Base-by-base conservation (phyloP, 2,888 invertebrate genomes). In the Dasypogon diadema region DNA sequence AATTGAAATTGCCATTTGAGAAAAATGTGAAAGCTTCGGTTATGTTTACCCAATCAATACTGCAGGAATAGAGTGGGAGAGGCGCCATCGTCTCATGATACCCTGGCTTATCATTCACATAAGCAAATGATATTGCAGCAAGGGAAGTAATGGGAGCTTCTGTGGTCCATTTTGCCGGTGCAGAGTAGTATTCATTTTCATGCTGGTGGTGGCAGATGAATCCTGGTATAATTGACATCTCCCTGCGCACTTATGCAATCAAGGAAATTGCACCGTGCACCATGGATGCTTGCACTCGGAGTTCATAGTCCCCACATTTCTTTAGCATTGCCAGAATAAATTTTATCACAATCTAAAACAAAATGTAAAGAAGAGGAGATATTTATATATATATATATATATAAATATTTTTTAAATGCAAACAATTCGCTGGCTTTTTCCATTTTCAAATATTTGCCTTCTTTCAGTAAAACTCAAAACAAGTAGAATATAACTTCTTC, bases 201-300 rank as follows among this genome's bases (percentile, higher is more conserved):
- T 48, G 16, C 12, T 21, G 12, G 51, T 4, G 51, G 21, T 21
- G 21, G 51, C n/a, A n/a, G n/a, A 16, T 16, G 21, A 51, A 12
- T 21, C 24, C 24, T 12, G 14, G 14, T 22, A 24, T 65, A 65
- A 65, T 65, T 65, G 65, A 65, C 14, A 48, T 46, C 46, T 37
- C 65, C 37, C 46, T 65, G 65, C 48, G 65, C 65, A 65, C 37
- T 65, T 65, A 65, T 65, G 65, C 65, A 65, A 65, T 65, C 65
- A 42, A 16, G 42, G n/a, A 65, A 65, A 65, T 65, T 65, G 65
- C 65, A 60, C 16, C 21, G 60, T n/a, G 60, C 10, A 18, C 12
- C 46, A 21, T 63, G 63, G 8, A 65, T 65, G 46, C 24, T 14
- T 22, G 18, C 18, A 37, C 2, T n/a, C 22, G 4, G 18, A n/a